Base-by-base conservation (phyloP, 2,797 vertebrate species). In the Malurus splendens region DNA sequence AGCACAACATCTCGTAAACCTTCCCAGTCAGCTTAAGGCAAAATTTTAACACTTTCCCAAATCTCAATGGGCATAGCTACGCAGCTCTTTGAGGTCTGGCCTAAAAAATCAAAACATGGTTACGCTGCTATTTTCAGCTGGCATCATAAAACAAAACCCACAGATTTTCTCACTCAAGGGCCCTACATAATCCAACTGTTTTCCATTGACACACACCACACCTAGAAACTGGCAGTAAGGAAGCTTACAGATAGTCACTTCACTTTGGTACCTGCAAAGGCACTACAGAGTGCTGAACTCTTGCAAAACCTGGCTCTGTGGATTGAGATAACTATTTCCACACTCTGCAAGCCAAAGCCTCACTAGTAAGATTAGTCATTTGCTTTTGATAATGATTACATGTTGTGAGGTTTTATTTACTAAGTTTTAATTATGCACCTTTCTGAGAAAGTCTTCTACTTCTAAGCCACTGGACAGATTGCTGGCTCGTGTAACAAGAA, bases 351-450 rank as follows among this genome's bases (percentile, higher is more conserved):
- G 72, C 42, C 88, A 92, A 92, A 94, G 89, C 65, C 79, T 84
- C 62, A 70, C 59, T 33, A n/a, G 77, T 68, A 96, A 94, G 68
- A 94, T 93, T 82, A 96, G 86, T 90, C 86, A 85, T 79, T 88
- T 50, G 67, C 62, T 89, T 96, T 86, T 89, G 87, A 86, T 88
- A 82, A 93, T 20, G 36, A 95, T 77, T 95, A 93, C 75, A 80
- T 36, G 59, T 71, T 94, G 71, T 64, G 70, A 76, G 94, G 41
- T 73, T 96, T 95, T 86, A 93, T 93, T 96, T 94, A 94, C 89
- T 8, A 94, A 94, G 77, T 93, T 92, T 92, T 56, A 96, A 78
- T 89, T 77, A 55, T 38, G 70, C 64, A 83, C 39, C 56, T 93
- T 92, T 94, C 87, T 85, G 42, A 71, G n/a, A 73, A 93, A 93